Evolutionary conservation across 2,888 invertebrate species (phyloP).

Genomic region (Agriotes lineatus): DNA sequence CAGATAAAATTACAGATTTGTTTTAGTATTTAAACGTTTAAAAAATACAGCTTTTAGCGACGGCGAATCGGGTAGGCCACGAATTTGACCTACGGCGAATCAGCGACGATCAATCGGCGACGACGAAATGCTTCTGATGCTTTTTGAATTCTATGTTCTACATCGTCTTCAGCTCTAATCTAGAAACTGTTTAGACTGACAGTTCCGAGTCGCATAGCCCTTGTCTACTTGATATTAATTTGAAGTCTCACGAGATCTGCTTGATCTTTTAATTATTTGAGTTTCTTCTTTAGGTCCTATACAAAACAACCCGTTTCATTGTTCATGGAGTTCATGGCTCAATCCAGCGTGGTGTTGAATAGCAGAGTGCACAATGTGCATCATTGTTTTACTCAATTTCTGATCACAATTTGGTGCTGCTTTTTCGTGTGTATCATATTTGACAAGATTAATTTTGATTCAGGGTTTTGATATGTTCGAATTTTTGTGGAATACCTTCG

Average conservation of each 20-base stretch:
- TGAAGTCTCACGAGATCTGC: neutral
- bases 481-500: neutral
- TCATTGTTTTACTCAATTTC: neutral
- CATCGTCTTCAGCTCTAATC: neutral
- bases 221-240: too few species aligned
- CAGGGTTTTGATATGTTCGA: neutral
- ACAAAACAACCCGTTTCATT: neutral
- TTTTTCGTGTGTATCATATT: neutral
- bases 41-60: too few species aligned
- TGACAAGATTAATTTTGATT: neutral
- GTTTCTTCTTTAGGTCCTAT: neutral
- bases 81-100: too few species aligned
- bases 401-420: neutral
- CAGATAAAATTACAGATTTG: too few species aligned
- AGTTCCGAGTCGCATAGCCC: neutral
- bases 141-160: too few species aligned
- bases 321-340: neutral
- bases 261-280: neutral
- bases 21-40: too few species aligned
- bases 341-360: neutral
- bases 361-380: neutral
- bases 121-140: too few species aligned
- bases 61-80: too few species aligned
- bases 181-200: neutral
- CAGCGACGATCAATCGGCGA: too few species aligned